Evolutionary conservation across 92 coral and sea anemone species (phyloP), one percentile per base, ranked within the genome.

Genomic region (Phenganax stokvisi): DNA sequence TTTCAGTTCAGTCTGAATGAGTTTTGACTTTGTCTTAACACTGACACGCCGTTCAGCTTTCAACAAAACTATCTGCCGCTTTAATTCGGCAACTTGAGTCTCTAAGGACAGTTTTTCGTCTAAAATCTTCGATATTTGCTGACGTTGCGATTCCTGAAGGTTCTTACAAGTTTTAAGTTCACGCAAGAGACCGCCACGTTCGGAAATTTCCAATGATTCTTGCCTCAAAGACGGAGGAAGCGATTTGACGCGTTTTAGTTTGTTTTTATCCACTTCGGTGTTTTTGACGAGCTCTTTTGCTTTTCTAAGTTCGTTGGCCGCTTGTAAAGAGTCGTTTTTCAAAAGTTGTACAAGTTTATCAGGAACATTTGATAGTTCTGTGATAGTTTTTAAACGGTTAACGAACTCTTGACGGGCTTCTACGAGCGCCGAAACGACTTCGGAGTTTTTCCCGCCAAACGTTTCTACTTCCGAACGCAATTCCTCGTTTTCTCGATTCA

Each of bases 101-200:
- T 96, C 99, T 31, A 92, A 81, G 75, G 87, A 97, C 86, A 97
- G 75, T 84, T 92, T 96, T 74, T 96, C 97, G 61, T 92, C 86
- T 67, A 88, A 92, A 53, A 96, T 87, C 69, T 96, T 90, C 82
- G 92, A 87, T 53, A 96, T 92, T 71, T 96, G 97, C 16, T 83
- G 71, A 71, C 97, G 81, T 80, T 96, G 99, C 57, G 93, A 88
- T 72, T 96, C 99, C 62, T 90, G 83, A 51, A 96, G 78, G 52
- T 92, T 90, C 84, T 92, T 96, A 84, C 99, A 96, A 20, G 89
- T 85, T 82, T 90, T 92, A 53, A 96, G 89, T 66, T 96, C 99
- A 28, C 81, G 80, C 69, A 92, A 76, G 9, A 96, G 86, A 54
- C 88, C 87, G 6, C 92, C 91, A 54, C 87, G 85, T 52, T 88